Percentiles rank a stretch among this genome's conserved stretches.
phyloP scores from a whole-genome alignment of 2,888 invertebrate species.

The Aphodius sticticus region DNA sequence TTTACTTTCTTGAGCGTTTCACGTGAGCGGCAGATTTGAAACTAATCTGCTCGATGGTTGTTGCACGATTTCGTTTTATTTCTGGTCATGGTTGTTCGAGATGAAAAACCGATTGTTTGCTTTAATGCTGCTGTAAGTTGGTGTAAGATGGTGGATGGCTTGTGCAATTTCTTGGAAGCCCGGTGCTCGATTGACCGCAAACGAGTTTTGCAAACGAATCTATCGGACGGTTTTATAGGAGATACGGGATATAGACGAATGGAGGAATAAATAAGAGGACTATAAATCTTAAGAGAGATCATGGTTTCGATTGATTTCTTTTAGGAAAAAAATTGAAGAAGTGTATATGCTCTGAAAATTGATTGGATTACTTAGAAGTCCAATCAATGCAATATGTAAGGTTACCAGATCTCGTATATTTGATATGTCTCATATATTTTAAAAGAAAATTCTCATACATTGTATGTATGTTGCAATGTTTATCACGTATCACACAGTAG shows the following conservation, averaged over 20 bases:
- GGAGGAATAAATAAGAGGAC: neutral
- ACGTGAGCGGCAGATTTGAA: slow-evolving; percentile 46
- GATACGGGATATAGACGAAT: neutral
- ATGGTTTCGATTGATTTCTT: neutral
- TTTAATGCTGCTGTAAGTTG: neutral
- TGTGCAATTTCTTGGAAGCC: neutral
- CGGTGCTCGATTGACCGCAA: neutral
- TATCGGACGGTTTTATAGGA: neutral
- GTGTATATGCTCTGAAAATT: neutral
- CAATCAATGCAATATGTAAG: too few species aligned
- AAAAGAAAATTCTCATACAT: too few species aligned
- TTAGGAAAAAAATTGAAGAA: neutral
- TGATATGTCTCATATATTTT: too few species aligned
- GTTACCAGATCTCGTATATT: too few species aligned
- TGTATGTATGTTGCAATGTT: too few species aligned
- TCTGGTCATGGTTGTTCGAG: neutral
- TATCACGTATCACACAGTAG: too few species aligned
- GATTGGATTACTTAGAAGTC: neutral
- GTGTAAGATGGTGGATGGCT: neutral
- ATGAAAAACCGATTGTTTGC: neutral
- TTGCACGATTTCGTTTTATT: neutral
- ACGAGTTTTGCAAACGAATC: neutral
- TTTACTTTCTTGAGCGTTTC: slow-evolving; percentile 50
- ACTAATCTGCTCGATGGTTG: slow-evolving; percentile 30
- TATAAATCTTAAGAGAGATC: neutral